phyloP scores from a whole-genome alignment of 1,140 invertebrate species.

The Rhynchophorus ferrugineus region DNA sequence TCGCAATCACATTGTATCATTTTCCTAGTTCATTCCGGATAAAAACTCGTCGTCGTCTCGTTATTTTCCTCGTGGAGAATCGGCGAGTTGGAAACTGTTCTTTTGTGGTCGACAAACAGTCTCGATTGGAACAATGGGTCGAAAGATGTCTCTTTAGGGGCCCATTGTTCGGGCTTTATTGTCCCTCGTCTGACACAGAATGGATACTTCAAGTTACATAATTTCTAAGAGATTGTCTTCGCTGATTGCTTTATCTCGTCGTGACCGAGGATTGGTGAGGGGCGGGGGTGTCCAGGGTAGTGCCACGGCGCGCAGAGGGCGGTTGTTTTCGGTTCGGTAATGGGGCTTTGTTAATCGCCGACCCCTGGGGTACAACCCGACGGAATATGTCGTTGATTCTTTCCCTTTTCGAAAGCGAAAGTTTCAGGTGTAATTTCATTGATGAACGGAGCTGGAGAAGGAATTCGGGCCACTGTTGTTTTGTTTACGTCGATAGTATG shows the following conservation, averaged over 20 bases:
- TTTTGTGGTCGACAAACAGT: neutral
- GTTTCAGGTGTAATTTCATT: no score
- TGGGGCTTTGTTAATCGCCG: neutral
- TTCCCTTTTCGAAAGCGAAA: no score
- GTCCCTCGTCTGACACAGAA: conserved; percentile 19
- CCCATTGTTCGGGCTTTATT: neutral
- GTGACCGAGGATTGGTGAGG: conserved; percentile 3
- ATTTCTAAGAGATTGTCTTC: conserved; percentile 36
- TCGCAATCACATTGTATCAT: no score
- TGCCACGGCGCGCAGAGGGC: neutral
- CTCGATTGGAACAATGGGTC: neutral
- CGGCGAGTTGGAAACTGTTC: conserved; percentile 15
- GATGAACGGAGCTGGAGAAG: no score
- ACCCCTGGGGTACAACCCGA: no score
- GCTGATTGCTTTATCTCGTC: conserved; percentile 26
- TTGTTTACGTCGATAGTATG: no score
- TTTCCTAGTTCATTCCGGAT: no score
- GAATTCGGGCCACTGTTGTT: no score
- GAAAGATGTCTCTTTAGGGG: neutral
- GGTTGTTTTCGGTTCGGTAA: neutral
- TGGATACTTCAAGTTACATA: conserved; percentile 39
- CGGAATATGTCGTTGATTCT: no score
- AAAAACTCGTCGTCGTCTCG: no score
- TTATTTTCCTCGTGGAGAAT: no score
- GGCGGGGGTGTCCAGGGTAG: no score